A percentile compares a stretch with the other conserved stretches of the same genome.
Evolutionary conservation across 2,888 invertebrate species (phyloP).

Genomic region (Calameuta pallipes): DNA sequence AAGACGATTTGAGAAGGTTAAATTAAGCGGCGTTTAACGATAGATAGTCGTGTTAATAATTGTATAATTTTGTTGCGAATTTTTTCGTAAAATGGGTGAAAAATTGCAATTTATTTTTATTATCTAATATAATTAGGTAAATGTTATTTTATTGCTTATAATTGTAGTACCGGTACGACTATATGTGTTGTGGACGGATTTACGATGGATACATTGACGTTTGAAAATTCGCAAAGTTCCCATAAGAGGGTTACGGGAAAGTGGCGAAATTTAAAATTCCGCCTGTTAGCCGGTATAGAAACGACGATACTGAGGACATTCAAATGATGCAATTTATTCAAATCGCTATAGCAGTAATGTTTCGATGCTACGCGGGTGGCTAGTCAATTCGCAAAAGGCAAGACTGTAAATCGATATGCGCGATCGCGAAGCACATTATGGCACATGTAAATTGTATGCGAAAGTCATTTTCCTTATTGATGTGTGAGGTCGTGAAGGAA

Average conservation of each 20-base stretch:
- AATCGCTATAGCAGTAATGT: neutral
- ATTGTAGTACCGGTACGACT: neutral
- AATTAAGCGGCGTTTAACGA: too few relatives aligned
- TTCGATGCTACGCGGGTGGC: neutral
- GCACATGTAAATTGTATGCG: neutral
- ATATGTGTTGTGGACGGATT: too few relatives aligned
- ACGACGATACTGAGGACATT: neutral
- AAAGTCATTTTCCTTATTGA: neutral
- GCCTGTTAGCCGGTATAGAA: neutral
- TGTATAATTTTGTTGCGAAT: neutral
- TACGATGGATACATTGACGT: too few relatives aligned
- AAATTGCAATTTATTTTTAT: neutral
- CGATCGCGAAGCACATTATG: neutral
- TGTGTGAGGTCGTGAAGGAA: neutral
- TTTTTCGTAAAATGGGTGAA: neutral
- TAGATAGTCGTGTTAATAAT: too few relatives aligned
- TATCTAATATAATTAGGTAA: too few relatives aligned
- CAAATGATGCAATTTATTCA: neutral
- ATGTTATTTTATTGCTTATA: neutral
- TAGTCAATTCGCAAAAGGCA: neutral
- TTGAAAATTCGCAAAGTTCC: neutral
- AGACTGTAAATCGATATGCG: neutral
- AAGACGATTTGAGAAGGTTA: neutral
- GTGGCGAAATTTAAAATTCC: neutral
- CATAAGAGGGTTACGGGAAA: neutral